These are phyloP conservation scores for Microctonus brassicae DNA, from an alignment of 2,888 invertebrate genomes.

Conservation along the genomic window DNA sequence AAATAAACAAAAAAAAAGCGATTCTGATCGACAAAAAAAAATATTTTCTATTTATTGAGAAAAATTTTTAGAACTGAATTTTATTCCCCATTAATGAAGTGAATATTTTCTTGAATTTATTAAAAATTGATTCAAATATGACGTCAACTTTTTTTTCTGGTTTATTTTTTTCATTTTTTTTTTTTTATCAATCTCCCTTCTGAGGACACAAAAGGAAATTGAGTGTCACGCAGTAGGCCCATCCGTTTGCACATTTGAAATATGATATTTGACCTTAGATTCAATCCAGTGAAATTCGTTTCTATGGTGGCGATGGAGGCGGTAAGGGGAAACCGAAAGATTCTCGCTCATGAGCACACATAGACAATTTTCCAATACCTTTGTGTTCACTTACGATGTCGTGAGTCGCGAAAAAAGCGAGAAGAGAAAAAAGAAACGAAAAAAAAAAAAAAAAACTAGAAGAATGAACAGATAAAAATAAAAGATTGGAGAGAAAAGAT, in stretches of 20 bases:
- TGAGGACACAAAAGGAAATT: background rate
- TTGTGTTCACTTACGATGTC: background rate
- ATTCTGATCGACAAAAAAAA: too few species aligned
- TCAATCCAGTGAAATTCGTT: slow-evolving; percentile 16
- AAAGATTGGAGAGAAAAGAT: slow-evolving; percentile 1
- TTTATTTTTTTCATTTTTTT: background rate
- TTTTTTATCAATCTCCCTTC: background rate
- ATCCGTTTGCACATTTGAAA: slow-evolving; percentile 16
- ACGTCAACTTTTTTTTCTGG: background rate
- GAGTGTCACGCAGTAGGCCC: background rate
- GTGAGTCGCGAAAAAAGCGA: background rate
- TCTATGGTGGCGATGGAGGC: background rate
- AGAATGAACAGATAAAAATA: background rate
- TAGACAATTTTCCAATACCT: slow-evolving; percentile 4
- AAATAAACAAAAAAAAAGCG: too few species aligned
- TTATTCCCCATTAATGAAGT: too few species aligned
- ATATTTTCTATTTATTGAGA: too few species aligned
- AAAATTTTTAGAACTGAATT: too few species aligned
- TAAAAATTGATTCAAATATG: too few species aligned
- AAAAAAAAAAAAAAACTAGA: background rate
- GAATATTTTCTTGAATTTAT: too few species aligned
- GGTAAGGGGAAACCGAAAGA: background rate
- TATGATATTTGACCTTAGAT: slow-evolving; percentile 27
- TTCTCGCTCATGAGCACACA: background rate
- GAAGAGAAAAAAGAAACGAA: background rate